These are phyloP conservation scores for Nanorana parkeri DNA, from an alignment of 2,113 vertebrate genomes.

Conservation along the genomic window DNA sequence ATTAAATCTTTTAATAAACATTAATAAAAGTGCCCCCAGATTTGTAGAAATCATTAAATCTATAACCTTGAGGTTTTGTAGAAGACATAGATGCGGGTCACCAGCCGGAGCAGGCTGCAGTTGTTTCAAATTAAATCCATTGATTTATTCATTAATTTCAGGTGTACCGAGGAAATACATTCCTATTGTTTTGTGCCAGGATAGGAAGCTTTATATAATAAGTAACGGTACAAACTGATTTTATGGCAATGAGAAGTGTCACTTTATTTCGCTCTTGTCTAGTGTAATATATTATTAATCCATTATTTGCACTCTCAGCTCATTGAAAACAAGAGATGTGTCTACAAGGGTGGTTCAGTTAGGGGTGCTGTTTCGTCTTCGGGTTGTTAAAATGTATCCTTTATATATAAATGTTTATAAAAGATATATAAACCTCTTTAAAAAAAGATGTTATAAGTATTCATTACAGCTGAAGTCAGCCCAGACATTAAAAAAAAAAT, in stretches of 20 bases:
- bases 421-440: no score
- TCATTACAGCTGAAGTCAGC: no score
- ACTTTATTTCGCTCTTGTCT: conserved; percentile 12
- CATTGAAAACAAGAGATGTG: background rate
- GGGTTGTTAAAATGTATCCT: no score
- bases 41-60: conserved; percentile 7
- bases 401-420: no score
- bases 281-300: conserved; percentile 14
- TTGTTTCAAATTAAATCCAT: conserved; percentile 4
- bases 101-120: background rate
- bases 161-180: conserved; percentile 16
- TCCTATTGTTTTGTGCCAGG: background rate
- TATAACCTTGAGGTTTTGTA: background rate
- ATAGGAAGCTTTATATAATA: background rate
- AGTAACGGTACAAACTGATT: background rate
- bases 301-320: background rate
- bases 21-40: background rate
- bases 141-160: conserved; percentile 46
- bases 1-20: background rate
- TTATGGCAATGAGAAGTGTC: conserved; percentile 21
- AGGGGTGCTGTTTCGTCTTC: background rate
- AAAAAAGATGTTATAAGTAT: no score
- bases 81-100: background rate
- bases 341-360: background rate
- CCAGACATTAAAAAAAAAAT: no score